Evolutionary conservation across 1,140 invertebrate species (phyloP), one percentile per base, ranked within the genome.

Genomic region (Aricia agestis): DNA sequence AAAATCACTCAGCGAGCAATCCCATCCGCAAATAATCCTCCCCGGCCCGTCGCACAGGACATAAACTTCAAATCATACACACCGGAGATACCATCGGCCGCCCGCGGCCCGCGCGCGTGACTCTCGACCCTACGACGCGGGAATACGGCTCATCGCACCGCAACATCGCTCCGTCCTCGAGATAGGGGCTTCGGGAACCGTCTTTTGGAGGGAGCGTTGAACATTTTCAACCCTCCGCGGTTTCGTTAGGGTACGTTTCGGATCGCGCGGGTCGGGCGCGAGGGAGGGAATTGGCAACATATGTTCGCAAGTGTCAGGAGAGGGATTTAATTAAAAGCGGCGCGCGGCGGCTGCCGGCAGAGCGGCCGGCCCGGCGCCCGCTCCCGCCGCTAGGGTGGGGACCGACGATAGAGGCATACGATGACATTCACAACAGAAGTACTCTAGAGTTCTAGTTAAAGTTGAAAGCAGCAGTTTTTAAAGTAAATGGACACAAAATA

Each of bases 301-400:
- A 86, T 86, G 84, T 81, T 79, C 72, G 63, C 52, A 80, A 84
- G 82, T 84, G 84, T 84, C 79, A 77, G 68, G 71, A 78, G 76
- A 76, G 79, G 82, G 84, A 84, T 86, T 86, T 86, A 83, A 86
- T 86, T 86, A 86, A 86, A 86, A 74, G 76, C 77, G 69, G 71
- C 76, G 71, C 77, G 76, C 74, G 74, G 66, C 75, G n/a, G n/a
- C n/a, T n/a, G n/a, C n/a, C n/a, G n/a, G n/a, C n/a, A n/a, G n/a
- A n/a, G n/a, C n/a, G n/a, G n/a, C n/a, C n/a, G n/a, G n/a, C n/a
- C n/a, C n/a, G n/a, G n/a, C 61, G 68, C 68, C 71, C 75, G 66
- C 72, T 36, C 36, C 70, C 72, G 71, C 57, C 41, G 15, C 10
- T 79, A 79, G 81, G 69, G 72, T 71, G 76, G 80, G 42, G 36